Base-by-base conservation (phyloP, 2,888 invertebrate species). In the Steinernema scapterisci region DNA sequence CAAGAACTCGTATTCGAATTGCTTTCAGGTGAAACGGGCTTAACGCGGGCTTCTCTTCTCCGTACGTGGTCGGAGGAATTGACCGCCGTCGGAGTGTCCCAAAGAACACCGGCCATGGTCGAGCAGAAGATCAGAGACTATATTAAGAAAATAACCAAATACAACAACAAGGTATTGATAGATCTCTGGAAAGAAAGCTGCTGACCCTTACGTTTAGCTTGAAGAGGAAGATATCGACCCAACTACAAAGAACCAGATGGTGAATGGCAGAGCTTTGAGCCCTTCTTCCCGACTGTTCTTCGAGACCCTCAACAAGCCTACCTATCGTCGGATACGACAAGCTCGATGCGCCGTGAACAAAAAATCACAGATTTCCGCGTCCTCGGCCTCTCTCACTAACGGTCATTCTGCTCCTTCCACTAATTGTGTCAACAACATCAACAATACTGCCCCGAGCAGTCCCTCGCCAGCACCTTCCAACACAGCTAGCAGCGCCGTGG, bases 71-170 rank as follows among this genome's bases (percentile, higher is more conserved):
- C 63, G 16, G 63, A 63, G 16, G 63, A 63, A n/a, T 25, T 63
- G 38, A 63, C 63, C 11, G 63, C 63, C 16, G 63, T 63, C 25
- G 63, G 63, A 7, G 63, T 63, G 31, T 63, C 63, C 31, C 63
- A 31, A 5, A 63, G 63, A 25, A 63, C 63, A 13, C 63, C 63
- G 5, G 63, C 63, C 16, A 63, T 63, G 63, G 63, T 63, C 1
- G 63, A 63, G 31, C 63, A 63, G 63, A 63, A 63, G 31, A 63
- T 63, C 63, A 63, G 63, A 31, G 63, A 63, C 31, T 63, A 63
- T n/a, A 63, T 63, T n/a, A 63, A 63, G 63, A 63, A 63, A 13
- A 63, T 63, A 31, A 63, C 63, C 31, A 63, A 63, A 38, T 63
- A 63, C 25, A 63, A 63, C 31, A 63, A 63, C 25, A 63, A 63